phyloP scores from a whole-genome alignment of 2,113 vertebrate genomes.

The Podarcis muralis region DNA sequence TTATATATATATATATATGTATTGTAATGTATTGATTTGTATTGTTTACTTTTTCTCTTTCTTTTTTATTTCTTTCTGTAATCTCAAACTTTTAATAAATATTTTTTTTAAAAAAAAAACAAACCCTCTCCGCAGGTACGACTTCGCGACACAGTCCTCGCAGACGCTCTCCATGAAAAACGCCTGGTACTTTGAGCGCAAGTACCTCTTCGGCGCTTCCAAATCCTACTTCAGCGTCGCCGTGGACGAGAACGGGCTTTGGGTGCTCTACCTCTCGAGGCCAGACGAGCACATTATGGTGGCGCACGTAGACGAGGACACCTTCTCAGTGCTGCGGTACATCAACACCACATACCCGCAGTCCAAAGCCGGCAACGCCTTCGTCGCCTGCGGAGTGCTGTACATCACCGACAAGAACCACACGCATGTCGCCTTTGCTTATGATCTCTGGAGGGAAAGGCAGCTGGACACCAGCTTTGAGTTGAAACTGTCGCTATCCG shows the following conservation, averaged over 20 bases:
- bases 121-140: conserved; percentile 76
- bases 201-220: conserved; percentile 91
- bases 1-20: too few species aligned
- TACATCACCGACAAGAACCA: conserved; percentile 94
- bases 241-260: conserved; percentile 89
- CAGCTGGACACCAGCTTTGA: conserved; percentile 87
- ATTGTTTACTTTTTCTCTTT: too few species aligned
- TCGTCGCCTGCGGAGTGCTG: conserved; percentile 88
- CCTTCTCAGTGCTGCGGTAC: conserved; percentile 78
- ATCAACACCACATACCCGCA: conserved; percentile 92
- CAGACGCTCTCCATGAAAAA: conserved; percentile 79
- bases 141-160: conserved; percentile 78
- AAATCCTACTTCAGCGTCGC: conserved; percentile 97
- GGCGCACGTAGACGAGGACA: conserved; percentile 85
- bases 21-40: too few species aligned
- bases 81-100: too few species aligned
- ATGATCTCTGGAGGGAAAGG: conserved; percentile 85
- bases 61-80: too few species aligned
- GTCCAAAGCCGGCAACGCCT: conserved; percentile 92
- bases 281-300: conserved; percentile 87
- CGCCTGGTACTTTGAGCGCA: conserved; percentile 84
- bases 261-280: conserved; percentile 92
- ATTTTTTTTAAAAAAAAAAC: too few species aligned
- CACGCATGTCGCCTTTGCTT: conserved; percentile 85
- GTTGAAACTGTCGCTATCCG: conserved; percentile 75